Evolutionary conservation across 2,797 vertebrate genomes (phyloP), one percentile per base, ranked within the genome.

Genomic region (Yasuhikotakia modesta): DNA sequence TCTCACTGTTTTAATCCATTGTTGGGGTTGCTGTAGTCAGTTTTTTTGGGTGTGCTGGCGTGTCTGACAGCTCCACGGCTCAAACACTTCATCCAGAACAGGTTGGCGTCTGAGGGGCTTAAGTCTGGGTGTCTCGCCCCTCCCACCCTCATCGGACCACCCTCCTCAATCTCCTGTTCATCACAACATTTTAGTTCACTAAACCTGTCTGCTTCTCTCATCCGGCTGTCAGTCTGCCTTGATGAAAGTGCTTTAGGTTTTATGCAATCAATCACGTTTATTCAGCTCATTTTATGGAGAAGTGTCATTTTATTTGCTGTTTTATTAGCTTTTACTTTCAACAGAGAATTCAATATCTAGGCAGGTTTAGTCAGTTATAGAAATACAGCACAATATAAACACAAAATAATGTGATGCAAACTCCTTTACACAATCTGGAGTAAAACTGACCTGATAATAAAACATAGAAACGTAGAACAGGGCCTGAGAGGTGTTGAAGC

Each of bases 31-130:
- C 30, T 73, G 72, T 48, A 72, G 67, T 22, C 46, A 43, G 39
- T 43, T 43, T 43, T 43, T 43, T 50, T 27, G 63, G 21, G 69
- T 60, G 52, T 77, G 55, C 69, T 63, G 55, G 27, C 35, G 64
- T 79, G 55, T 70, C 53, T 66, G 55, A 80, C 75, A 72, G 81
- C 71, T 82, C 68, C 67, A 75, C 52, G 53, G 48, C 78, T 46
- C 67, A 68, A 70, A 65, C 68, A 71, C 32, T 30, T 80, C 78
- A 68, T 72, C 61, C 80, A 79, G 73, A 84, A 81, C 80, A 66
- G 79, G 58, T 14, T 13, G 61, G 10, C 4, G 21, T 80, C 73
- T 65, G 39, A 70, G 64, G 57, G 52, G 61, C 48, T 72, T 73
- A 76, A 73, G 57, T 11, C 64, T 19, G 14, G 12, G 35, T 1